Evolutionary conservation across 2,888 invertebrate species (phyloP), one percentile per base, ranked within the genome.

Genomic region (Tetropium fuscum): DNA sequence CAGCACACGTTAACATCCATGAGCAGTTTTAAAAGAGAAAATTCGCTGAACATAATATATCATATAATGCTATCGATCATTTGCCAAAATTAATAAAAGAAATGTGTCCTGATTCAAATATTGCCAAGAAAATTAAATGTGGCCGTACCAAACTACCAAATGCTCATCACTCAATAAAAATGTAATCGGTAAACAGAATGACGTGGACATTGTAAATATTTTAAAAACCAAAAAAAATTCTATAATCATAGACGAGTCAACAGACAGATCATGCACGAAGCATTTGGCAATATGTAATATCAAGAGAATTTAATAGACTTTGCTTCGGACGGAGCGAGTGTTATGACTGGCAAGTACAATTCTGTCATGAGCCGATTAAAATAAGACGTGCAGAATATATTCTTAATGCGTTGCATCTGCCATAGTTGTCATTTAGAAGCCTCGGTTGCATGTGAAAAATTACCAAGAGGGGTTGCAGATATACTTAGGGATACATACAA

Each of bases 351-450:
- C 1, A 4, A 2, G 7, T 1, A 34, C 3, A 20, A 55, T 32
- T 55, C 60, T 0, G n/a, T 60, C 15, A 22, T 5, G 15, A 19
- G 38, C 8, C 10, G 19, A 5, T 40, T 60, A 16, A 19, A 20
- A 30, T 15, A 7, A 20, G 55, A 55, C n/a, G n/a, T n/a, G n/a
- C n/a, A n/a, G n/a, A 34, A 68, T 58, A 48, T 74, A 30, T 73
- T 68, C 63, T 64, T 71, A 0, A 47, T 70, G 22, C 70, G 69
- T 34, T 75, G 73, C 60, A 64, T 68, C 10, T 75, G 73, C 38
- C 76, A 74, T 59, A 70, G 70, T 3, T 53, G 70, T 13, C 62
- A 71, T 58, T 53, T 74, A 15, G 73, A 71, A 32, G 53, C 73
- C 25, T 73, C 74, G 7, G 64, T 63, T 30, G 75, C 74, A 25